Evolutionary conservation across 2,113 vertebrate genomes (phyloP).

Genomic region (Eubucco bourcierii): DNA sequence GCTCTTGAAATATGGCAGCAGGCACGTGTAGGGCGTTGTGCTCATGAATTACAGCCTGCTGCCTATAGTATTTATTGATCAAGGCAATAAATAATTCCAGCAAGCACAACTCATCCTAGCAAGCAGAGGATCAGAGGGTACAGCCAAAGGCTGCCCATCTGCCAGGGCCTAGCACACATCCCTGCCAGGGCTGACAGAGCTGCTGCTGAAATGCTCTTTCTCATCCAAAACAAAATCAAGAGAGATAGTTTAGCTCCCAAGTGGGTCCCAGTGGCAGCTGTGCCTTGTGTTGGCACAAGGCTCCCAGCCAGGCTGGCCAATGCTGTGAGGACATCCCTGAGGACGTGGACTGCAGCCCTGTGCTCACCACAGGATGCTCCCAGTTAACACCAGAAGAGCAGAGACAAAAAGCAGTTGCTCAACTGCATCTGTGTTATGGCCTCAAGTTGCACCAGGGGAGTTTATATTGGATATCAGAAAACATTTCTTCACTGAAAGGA

Average conservation of each 20-base stretch:
- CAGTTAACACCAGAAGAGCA: not conserved
- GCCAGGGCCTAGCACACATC: not conserved
- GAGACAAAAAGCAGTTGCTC: not conserved
- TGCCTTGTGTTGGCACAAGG: not conserved
- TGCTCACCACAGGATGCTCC: not conserved
- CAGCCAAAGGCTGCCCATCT: not conserved
- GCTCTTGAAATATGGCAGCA: not conserved
- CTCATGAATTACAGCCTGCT: not conserved
- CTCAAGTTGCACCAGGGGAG: no score
- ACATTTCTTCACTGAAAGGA: no score
- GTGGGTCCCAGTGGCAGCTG: not conserved
- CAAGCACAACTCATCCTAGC: not conserved
- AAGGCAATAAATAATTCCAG: not conserved
- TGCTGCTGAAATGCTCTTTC: not conserved
- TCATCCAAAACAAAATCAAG: not conserved
- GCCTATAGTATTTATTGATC: constrained; percentile 7
- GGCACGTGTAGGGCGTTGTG: not conserved
- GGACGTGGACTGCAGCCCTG: not conserved
- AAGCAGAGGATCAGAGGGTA: not conserved
- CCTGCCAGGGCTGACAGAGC: not conserved
- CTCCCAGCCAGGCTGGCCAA: not conserved
- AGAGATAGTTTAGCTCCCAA: not conserved
- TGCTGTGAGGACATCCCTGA: not conserved
- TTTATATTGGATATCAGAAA: no score
- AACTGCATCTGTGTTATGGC: rapidly evolving